Evolutionary conservation across 2,888 invertebrate genomes (phyloP).

Genomic region (Erynnis tages): DNA sequence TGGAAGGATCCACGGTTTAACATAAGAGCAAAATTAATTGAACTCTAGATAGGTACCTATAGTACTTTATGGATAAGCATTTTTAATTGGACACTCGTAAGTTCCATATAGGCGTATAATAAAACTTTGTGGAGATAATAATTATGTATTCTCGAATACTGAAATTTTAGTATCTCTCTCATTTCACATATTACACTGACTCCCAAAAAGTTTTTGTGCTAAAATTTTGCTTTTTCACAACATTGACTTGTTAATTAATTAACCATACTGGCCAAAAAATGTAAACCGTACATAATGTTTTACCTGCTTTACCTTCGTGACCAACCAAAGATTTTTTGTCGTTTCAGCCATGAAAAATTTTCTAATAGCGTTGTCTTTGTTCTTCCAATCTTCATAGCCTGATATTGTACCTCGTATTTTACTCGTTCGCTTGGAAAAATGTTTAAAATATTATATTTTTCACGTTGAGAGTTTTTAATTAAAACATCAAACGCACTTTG

Average conservation of each 20-base stretch:
- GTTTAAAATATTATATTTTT: constrained; percentile 24
- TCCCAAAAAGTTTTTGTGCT: no score
- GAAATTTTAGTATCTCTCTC: no score
- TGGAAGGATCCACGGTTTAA: not conserved
- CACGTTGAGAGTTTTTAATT: constrained; percentile 39
- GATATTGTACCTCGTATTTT: constrained; percentile 19
- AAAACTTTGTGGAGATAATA: no score
- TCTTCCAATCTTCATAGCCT: constrained; percentile 10
- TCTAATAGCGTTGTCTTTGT: constrained; percentile 12
- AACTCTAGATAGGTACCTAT: not conserved
- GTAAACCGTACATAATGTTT: not conserved
- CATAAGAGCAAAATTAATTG: not conserved
- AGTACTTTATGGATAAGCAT: no score
- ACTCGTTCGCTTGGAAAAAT: constrained; percentile 22
- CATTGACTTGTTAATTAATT: no score
- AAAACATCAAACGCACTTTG: constrained; percentile 45
- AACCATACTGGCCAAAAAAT: no score
- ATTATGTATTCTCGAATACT: no score
- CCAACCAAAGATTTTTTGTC: not conserved
- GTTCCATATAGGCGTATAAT: no score
- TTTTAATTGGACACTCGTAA: no score
- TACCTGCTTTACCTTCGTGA: not conserved
- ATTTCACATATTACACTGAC: no score
- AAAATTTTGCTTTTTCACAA: no score
- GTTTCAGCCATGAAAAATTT: not conserved